Evolutionary conservation across 2,888 invertebrate genomes (phyloP).

Genomic region (Chymomyza fuscimana): DNA sequence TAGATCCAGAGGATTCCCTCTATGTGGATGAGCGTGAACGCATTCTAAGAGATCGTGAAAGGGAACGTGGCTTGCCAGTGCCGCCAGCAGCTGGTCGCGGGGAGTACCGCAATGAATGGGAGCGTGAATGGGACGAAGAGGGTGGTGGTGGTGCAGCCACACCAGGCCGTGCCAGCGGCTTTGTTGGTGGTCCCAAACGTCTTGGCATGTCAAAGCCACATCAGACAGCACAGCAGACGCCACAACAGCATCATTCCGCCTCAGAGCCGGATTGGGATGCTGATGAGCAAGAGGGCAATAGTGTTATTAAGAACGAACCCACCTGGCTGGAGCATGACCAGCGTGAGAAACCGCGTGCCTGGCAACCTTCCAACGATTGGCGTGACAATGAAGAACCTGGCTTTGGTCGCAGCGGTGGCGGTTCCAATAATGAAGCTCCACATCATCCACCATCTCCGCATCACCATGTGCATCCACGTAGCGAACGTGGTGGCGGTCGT

Average conservation of each 20-base stretch:
- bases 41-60: conserved; percentile 52
- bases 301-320: conserved; percentile 51
- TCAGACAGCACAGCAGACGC: conserved; percentile 24
- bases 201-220: conserved; percentile 35
- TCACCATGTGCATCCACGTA: conserved; percentile 65
- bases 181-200: conserved; percentile 74
- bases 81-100: conserved; percentile 56
- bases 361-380: conserved; percentile 70
- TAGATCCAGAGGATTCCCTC: conserved; percentile 60
- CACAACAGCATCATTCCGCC: conserved; percentile 62
- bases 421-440: conserved; percentile 17
- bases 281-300: conserved; percentile 65
- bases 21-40: conserved; percentile 73
- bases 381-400: conserved; percentile 64
- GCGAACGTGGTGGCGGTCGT: conserved; percentile 70
- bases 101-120: conserved; percentile 76
- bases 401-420: conserved; percentile 42
- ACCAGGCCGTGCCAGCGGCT: conserved; percentile 65
- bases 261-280: conserved; percentile 79
- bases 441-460: conserved; percentile 52
- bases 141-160: conserved; percentile 44
- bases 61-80: conserved; percentile 59
- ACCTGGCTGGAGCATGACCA: conserved; percentile 68
- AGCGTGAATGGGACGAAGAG: conserved; percentile 73
- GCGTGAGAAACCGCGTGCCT: conserved; percentile 67